A percentile compares a stretch with the other conserved stretches of the same genome.
Conservation (phyloP, 2,888 invertebrate species). For the Pilophorus perplexus region DNA sequence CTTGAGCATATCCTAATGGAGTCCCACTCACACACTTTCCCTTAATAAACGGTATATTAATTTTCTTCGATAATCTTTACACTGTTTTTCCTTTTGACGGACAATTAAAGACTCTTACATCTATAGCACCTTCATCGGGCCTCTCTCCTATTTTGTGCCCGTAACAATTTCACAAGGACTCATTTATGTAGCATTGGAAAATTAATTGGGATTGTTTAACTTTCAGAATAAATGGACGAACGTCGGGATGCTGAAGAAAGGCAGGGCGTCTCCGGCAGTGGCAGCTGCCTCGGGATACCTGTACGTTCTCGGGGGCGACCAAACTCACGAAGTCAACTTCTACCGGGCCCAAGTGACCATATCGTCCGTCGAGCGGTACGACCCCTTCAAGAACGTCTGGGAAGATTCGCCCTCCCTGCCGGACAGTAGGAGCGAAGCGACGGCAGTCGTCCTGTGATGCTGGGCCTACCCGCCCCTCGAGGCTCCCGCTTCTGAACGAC, state of each 20-base stretch:
- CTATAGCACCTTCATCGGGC: too few relatives aligned
- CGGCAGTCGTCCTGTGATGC: constrained; percentile 71
- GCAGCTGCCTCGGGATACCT: constrained; percentile 78
- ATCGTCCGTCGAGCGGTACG: constrained; percentile 78
- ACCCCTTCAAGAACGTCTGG: constrained; percentile 76
- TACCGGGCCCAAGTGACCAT: constrained; percentile 83
- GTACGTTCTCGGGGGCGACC: constrained; percentile 83
- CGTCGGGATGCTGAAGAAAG: constrained; percentile 69
- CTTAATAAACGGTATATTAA: too few relatives aligned
- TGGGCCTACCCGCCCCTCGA: constrained; percentile 13
- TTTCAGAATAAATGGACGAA: constrained; percentile 73
- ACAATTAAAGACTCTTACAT: too few relatives aligned
- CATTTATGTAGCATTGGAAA: too few relatives aligned
- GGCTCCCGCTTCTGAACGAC: background rate
- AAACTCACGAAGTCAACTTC: constrained; percentile 74
- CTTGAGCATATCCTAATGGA: too few relatives aligned
- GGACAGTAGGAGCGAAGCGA: constrained; percentile 81
- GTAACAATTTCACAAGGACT: too few relatives aligned
- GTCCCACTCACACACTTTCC: too few relatives aligned
- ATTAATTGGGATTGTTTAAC: too few relatives aligned
- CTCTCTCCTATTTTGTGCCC: too few relatives aligned
- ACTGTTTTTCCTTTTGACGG: too few relatives aligned
- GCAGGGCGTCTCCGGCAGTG: constrained; percentile 79
- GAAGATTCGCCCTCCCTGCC: constrained; percentile 74
- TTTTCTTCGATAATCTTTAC: too few relatives aligned